Conservation (phyloP, 2,888 invertebrate genomes). For the Exephanes ischioxanthus region DNA sequence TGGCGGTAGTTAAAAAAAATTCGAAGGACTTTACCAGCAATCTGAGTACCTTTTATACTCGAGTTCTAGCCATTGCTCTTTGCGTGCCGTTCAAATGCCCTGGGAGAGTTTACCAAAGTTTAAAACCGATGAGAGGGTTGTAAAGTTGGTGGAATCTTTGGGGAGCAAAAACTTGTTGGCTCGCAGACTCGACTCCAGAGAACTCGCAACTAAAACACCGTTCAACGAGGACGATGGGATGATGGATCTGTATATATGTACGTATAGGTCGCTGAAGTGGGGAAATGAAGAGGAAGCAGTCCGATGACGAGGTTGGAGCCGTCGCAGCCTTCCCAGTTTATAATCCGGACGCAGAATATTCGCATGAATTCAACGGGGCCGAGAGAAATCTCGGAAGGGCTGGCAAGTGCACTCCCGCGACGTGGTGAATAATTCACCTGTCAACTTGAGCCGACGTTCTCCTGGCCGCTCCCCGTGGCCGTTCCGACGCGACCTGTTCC, state of each 20-base stretch:
- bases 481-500: slow-evolving; percentile 40
- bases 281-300: not conserved
- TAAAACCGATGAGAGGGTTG: slow-evolving; percentile 18
- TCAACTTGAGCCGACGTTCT: slow-evolving; percentile 47
- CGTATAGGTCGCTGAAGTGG: not conserved
- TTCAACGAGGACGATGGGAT: slow-evolving; percentile 12
- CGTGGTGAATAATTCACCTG: slow-evolving; percentile 59
- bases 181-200: slow-evolving; percentile 28
- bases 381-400: slow-evolving; percentile 45
- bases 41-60: not conserved
- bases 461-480: slow-evolving; percentile 32
- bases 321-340: not conserved
- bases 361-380: slow-evolving; percentile 10
- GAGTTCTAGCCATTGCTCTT: not conserved
- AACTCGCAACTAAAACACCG: slow-evolving; percentile 3
- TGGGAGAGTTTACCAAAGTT: slow-evolving; percentile 38
- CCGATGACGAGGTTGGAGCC: slow-evolving; percentile 18
- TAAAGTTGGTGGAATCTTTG: slow-evolving; percentile 24
- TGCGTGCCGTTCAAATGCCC: slow-evolving; percentile 6
- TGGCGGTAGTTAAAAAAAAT: not conserved
- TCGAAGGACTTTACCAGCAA: not conserved
- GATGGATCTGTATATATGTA: not conserved
- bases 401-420: slow-evolving; percentile 36
- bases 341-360: slow-evolving; percentile 29
- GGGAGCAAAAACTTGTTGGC: slow-evolving; percentile 33